Evolutionary conservation across 2,797 vertebrate genomes (phyloP), one percentile per base, ranked within the genome.

Genomic region (Sebastes kiyomatsui): DNA sequence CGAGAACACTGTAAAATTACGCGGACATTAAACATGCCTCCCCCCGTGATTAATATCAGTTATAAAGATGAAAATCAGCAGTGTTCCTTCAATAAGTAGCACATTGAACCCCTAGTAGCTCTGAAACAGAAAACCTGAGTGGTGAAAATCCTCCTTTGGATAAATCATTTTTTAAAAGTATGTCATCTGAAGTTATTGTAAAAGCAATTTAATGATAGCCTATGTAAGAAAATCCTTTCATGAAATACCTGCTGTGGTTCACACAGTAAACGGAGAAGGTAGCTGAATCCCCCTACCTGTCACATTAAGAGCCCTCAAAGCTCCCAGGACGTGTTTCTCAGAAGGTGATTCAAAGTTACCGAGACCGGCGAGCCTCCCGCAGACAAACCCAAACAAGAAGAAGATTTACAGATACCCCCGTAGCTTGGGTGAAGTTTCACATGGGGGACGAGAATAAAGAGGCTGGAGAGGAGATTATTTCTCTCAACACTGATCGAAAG

Each of bases 321-420:
- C 80, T 86, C 72, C 81, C 62, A 38, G 54, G 83, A 85, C 78
- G 88, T 11, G 80, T 80, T 84, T 83, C 59, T 89, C 87, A 85
- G 87, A 78, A 79, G 71, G 67, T 73, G 75, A 90, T 81, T 88
- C 81, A 82, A 75, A 83, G 74, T 77, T 69, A 22, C 79, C 69
- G 73, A 87, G 84, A 32, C 72, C 80, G n/a, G 72, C 61, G 13
- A 72, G 75, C 69, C 81, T 79, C 80, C 73, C 35, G 76, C 84
- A 87, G 90, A 90, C 87, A 86, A 93, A 94, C 90, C 93, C 93
- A 92, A 93, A 94, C 91, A 93, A 74, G 77, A 79, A 58, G 82
- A 82, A 88, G 91, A 92, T 94, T 87, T 90, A 91, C 75, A 75
- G 90, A 92, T 84, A 68, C 71, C 77, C 72, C 80, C 8, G 30